Evolutionary conservation across 2,888 invertebrate species (phyloP).

Genomic region (Ectemnius lituratus): DNA sequence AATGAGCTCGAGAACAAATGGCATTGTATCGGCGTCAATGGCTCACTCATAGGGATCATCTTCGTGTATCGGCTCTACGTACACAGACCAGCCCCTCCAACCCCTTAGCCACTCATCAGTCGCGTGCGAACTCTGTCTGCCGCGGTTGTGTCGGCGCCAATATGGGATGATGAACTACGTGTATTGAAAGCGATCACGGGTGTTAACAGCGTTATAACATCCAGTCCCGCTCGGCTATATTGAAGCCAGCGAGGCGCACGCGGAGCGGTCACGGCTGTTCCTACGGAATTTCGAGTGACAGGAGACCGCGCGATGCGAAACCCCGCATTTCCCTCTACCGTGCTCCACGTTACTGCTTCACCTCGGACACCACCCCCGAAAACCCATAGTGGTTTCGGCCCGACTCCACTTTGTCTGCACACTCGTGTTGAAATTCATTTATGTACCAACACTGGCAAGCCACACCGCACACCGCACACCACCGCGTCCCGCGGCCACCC

Average conservation of each 20-base stretch:
- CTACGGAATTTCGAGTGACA: constrained; percentile 59
- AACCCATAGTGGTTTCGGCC: constrained; percentile 17
- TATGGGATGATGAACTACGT: constrained; percentile 75
- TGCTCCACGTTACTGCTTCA: constrained; percentile 12
- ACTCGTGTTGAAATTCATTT: constrained; percentile 49
- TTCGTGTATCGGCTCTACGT: no score
- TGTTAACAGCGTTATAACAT: constrained; percentile 76
- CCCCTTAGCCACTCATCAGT: constrained; percentile 1
- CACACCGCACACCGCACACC: not conserved
- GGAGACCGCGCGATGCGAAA: constrained; percentile 28
- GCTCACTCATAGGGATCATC: no score
- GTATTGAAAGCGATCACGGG: constrained; percentile 77
- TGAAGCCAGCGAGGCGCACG: constrained; percentile 35
- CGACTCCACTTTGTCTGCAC: constrained; percentile 12
- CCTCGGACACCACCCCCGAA: constrained; percentile 22
- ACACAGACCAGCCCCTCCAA: constrained; percentile 11
- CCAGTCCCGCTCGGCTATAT: constrained; percentile 60
- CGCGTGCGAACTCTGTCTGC: constrained; percentile 8
- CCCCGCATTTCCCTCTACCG: constrained; percentile 33
- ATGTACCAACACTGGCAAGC: not conserved
- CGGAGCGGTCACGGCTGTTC: constrained; percentile 43
- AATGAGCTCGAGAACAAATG: no score
- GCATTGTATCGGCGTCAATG: no score
- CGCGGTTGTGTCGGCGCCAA: constrained; percentile 54
- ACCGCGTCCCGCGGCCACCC: not conserved